Percentiles rank a stretch among this genome's conserved stretches.
Evolutionary conservation across 2,113 vertebrate species (phyloP).

Genomic region (Pterocles burchelli): DNA sequence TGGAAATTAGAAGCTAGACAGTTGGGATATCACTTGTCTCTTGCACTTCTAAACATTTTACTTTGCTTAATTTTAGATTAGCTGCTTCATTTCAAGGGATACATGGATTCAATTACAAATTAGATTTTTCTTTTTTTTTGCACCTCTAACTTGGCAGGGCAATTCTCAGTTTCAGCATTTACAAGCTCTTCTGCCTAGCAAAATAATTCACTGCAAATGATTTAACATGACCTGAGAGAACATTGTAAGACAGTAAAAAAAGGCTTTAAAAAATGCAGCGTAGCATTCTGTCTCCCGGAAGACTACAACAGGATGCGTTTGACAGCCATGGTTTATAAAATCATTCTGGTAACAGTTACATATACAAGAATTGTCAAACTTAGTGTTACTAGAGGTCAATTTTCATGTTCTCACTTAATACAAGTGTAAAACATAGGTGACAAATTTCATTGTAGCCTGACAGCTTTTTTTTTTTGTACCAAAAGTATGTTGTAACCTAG

Average conservation of each 20-base stretch:
- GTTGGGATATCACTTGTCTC: not conserved
- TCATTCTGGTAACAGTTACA: constrained; percentile 19
- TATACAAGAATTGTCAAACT: constrained; percentile 24
- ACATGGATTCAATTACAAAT: not conserved
- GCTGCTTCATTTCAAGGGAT: not conserved
- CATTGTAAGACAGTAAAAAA: constrained; percentile 29
- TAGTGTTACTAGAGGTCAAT: constrained; percentile 9
- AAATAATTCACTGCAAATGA: not conserved
- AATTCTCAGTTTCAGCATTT: not conserved
- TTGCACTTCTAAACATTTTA: not conserved
- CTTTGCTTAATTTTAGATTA: not conserved
- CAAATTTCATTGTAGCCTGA: constrained; percentile 37
- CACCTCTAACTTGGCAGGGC: not conserved
- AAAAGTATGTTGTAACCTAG: not conserved
- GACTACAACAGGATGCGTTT: constrained; percentile 23
- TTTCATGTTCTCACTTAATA: constrained; percentile 17
- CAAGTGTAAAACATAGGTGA: constrained; percentile 26
- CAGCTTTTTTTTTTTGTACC: no score
- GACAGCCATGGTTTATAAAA: constrained; percentile 34
- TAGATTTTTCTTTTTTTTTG: not conserved
- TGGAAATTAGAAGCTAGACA: not conserved
- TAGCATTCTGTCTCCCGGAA: constrained; percentile 20
- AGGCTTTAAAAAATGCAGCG: constrained; percentile 6
- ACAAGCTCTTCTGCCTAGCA: not conserved
- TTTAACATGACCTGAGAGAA: not conserved